Conservation (phyloP, 2,797 vertebrate species). For the Poecilia velifera region DNA sequence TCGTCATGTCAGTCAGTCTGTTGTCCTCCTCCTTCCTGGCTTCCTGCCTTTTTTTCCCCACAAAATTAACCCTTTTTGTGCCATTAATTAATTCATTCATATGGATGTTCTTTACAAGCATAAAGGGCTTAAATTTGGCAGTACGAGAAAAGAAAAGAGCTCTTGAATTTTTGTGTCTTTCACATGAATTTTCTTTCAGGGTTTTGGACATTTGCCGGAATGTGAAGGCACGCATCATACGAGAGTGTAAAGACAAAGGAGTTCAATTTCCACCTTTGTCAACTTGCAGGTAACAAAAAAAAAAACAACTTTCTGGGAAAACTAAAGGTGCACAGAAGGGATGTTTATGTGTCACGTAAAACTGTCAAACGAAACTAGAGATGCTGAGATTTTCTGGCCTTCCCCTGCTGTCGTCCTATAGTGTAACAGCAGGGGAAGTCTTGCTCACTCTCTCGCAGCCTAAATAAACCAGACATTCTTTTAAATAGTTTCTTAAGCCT, state of each 20-base stretch:
- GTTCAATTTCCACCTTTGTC: slow-evolving; percentile 94
- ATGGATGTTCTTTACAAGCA: not conserved
- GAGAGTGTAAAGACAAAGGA: slow-evolving; percentile 95
- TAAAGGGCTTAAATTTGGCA: too few relatives aligned
- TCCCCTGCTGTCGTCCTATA: not conserved
- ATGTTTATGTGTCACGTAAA: not conserved
- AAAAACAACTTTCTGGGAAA: not conserved
- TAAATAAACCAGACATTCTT: not conserved
- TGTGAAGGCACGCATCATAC: slow-evolving; percentile 93
- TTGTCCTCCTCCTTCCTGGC: slow-evolving; percentile 34
- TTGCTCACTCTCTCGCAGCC: not conserved
- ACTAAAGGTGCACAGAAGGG: not conserved
- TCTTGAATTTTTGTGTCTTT: not conserved
- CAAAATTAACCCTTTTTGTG: slow-evolving; percentile 21
- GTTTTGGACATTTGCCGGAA: slow-evolving; percentile 97
- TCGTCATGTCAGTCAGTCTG: slow-evolving; percentile 54
- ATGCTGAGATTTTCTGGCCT: not conserved
- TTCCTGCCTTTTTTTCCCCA: slow-evolving; percentile 35
- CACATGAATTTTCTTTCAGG: slow-evolving; percentile 69
- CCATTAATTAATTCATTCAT: slow-evolving; percentile 11
- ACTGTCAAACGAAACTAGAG: not conserved
- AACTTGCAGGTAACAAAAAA: slow-evolving; percentile 89
- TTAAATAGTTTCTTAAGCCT: not conserved
- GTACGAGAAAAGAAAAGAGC: not conserved
- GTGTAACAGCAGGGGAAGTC: not conserved